Conservation (phyloP, 2,113 vertebrate genomes). For the Meleagris gallopavo region DNA sequence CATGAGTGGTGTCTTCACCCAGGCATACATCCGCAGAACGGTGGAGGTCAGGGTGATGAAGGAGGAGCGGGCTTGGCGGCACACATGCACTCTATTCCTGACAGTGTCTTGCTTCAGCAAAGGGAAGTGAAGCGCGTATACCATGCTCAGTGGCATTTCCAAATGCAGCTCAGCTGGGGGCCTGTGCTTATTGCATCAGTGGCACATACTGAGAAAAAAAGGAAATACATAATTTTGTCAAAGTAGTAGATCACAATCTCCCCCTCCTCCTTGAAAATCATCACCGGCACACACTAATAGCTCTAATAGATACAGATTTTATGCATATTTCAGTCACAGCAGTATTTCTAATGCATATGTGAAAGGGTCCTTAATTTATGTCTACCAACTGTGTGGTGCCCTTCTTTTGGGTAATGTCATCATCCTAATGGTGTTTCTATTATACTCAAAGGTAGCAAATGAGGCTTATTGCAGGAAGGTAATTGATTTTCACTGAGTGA, state of each 20-base stretch:
- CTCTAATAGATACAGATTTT: constrained; percentile 85
- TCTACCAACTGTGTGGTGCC: constrained; percentile 95
- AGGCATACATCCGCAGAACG: constrained; percentile 79
- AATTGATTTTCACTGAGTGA: constrained; percentile 91
- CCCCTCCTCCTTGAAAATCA: constrained; percentile 78
- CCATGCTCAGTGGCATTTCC: constrained; percentile 97
- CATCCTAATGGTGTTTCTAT: constrained; percentile 97
- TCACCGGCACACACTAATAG: constrained; percentile 82
- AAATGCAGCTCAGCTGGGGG: constrained; percentile 91
- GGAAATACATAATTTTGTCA: constrained; percentile 86
- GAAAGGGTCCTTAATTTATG: constrained; percentile 89
- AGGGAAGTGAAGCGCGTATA: constrained; percentile 87
- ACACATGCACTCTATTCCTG: constrained; percentile 81
- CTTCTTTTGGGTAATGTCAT: constrained; percentile 93
- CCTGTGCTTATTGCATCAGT: constrained; percentile 85
- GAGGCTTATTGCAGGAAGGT: constrained; percentile 93
- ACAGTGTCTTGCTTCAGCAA: constrained; percentile 80
- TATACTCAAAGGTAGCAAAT: constrained; percentile 97
- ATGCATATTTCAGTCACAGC: constrained; percentile 93
- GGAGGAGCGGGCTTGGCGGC: constrained; percentile 76
- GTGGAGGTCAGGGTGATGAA: constrained; percentile 78
- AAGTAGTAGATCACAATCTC: constrained; percentile 82
- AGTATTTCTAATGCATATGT: constrained; percentile 90
- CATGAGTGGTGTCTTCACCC: constrained; percentile 73
- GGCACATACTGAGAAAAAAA: constrained; percentile 77